phyloP scores from a whole-genome alignment of 1,140 invertebrate genomes.

The Cherax quadricarinatus region DNA sequence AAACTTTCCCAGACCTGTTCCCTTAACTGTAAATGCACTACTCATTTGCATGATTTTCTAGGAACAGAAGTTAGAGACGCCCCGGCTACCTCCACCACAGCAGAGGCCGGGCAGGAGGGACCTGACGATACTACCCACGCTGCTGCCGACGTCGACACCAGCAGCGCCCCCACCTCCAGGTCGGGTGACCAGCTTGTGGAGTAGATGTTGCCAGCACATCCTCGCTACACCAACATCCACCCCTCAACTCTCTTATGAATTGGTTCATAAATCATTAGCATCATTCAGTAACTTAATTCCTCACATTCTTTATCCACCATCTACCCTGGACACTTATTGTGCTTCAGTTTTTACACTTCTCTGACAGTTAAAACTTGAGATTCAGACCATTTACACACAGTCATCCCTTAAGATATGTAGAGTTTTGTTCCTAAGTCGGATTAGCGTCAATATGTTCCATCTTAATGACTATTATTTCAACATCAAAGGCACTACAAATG shows the following conservation, averaged over 20 bases:
- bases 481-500: constrained; percentile 2
- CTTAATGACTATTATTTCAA: not conserved
- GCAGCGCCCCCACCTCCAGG: not conserved
- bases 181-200: not conserved
- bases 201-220: not conserved
- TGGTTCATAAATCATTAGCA: not conserved
- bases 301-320: not conserved
- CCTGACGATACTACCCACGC: not conserved
- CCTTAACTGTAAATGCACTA: not conserved
- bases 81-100: not conserved
- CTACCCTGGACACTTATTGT: not conserved
- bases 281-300: not conserved
- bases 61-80: constrained; percentile 4
- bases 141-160: not conserved
- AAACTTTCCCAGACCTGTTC: too few species aligned
- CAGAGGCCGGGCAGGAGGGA: not conserved
- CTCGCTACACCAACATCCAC: not conserved
- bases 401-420: not conserved
- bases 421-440: not conserved
- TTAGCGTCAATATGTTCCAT: not conserved
- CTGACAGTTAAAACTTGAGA: not conserved
- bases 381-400: not conserved
- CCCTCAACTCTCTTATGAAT: not conserved
- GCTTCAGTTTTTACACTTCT: not conserved
- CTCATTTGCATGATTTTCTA: not conserved